Percentiles rank a stretch among this genome's conserved stretches.
These are phyloP conservation scores for Tyrannus savana DNA, from an alignment of 2,113 vertebrate genomes.

Conservation along the genomic window DNA sequence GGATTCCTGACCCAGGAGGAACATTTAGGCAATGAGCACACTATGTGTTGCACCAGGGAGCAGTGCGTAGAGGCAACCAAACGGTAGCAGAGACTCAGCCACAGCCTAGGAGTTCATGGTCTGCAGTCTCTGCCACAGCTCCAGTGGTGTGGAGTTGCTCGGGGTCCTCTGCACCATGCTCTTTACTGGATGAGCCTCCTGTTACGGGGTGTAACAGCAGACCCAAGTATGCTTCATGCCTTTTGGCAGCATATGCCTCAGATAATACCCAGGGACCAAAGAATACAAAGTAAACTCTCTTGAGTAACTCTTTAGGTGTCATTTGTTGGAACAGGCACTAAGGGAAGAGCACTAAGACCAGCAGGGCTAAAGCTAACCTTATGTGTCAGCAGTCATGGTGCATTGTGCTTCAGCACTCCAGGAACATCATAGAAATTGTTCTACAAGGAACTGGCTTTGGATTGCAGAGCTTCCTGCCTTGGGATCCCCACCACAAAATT, in stretches of 20 bases:
- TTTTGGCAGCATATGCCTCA: neutral
- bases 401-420: neutral
- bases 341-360: neutral
- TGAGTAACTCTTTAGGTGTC: neutral
- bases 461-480: neutral
- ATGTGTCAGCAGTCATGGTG: rapidly evolving
- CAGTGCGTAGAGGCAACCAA: neutral
- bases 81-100: neutral
- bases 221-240: neutral
- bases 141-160: rapidly evolving
- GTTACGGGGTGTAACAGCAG: neutral
- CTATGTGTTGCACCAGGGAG: rapidly evolving
- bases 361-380: neutral
- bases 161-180: rapidly evolving
- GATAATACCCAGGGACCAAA: neutral
- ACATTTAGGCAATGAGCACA: rapidly evolving
- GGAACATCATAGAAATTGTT: neutral
- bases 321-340: neutral
- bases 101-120: neutral
- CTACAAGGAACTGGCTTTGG: neutral
- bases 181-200: neutral
- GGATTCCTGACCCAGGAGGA: neutral
- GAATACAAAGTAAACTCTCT: neutral
- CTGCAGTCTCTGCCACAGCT: neutral
- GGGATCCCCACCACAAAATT: neutral